Evolutionary conservation across 2,797 vertebrate species (phyloP), one percentile per base, ranked within the genome.

Genomic region (Fringilla coelebs): DNA sequence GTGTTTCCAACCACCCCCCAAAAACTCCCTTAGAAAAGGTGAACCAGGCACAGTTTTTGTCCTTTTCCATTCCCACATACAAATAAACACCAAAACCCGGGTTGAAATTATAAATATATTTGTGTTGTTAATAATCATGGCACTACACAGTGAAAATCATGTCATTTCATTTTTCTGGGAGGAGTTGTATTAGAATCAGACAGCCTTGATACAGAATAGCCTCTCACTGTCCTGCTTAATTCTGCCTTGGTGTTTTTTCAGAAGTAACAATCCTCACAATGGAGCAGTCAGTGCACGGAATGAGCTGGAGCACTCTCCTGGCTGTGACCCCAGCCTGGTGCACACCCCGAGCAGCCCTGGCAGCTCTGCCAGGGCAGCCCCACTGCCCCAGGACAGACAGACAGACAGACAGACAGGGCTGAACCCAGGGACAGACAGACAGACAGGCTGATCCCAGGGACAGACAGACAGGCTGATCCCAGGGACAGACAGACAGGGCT

Each of bases 91-190:
- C 83, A 88, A 85, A 72, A 8, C 16, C 49, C 49, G 18, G 6
- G 36, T 9, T 85, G 91, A 94, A 94, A 95, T 94, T 91, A 95
- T 49, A 97, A 96, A 97, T 96, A 72, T 95, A 95, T 95, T 96
- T 92, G 85, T 93, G 77, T 91, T 82, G 54, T 90, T 95, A 88
- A 74, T 92, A 78, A 83, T 70, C 93, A 93, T 96, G 95, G 93
- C 94, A 96, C 96, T 95, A 94, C 89, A 94, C 77, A 95, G 95
- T 95, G 93, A 85, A 88, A 94, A 67, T 71, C 40, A 92, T 72
- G 51, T 95, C 1, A 86, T 58, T 73, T 57, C 46, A 31, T 46
- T 85, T 67, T n/a, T 55, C 88, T 93, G 13, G 41, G 61, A 72
- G 87, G 85, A 71, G 11, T 41, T 49, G 70, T 60, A 52, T 21